phyloP scores from a whole-genome alignment of 2,888 invertebrate genomes.

The Rhorus exstirpatorius region DNA sequence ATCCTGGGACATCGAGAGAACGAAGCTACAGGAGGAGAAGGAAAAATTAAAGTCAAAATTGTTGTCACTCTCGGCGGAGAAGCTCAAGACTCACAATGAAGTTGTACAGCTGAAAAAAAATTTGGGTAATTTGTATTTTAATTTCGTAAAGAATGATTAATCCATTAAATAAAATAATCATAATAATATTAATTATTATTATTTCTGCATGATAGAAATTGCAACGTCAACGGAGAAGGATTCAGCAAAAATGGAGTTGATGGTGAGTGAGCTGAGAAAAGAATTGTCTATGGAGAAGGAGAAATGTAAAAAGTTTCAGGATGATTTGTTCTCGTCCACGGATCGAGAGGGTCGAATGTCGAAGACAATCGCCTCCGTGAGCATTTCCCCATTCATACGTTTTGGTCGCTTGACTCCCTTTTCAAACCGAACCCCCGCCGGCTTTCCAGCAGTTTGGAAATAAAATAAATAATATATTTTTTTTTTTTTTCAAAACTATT shows the following conservation, averaged over 20 bases:
- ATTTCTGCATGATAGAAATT: conserved; percentile 84
- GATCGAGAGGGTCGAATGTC: conserved; percentile 82
- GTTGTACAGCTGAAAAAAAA: conserved; percentile 88
- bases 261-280: conserved; percentile 89
- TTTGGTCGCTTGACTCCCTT: conserved; percentile 62
- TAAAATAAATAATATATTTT: too few relatives aligned
- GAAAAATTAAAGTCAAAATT: conserved; percentile 87
- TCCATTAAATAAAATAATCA: conserved; percentile 19
- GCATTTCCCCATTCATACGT: conserved; percentile 61
- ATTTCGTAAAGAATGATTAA: conserved; percentile 34
- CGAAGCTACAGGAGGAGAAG: conserved; percentile 86
- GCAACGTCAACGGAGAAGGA: conserved; percentile 86
- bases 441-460: neutral
- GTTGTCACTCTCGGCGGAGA: conserved; percentile 86
- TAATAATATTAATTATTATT: neutral
- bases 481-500: conserved; percentile 54
- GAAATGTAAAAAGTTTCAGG: conserved; percentile 88
- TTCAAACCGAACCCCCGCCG: conserved; percentile 3
- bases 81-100: conserved; percentile 88
- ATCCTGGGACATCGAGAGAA: conserved; percentile 87
- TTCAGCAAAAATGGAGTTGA: conserved; percentile 88
- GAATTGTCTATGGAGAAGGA: conserved; percentile 88
- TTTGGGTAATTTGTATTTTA: conserved; percentile 86
- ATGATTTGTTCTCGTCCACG: conserved; percentile 84
- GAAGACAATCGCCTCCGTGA: conserved; percentile 81